Base-by-base conservation (phyloP, 2,797 vertebrate species). In the Merluccius polli region DNA sequence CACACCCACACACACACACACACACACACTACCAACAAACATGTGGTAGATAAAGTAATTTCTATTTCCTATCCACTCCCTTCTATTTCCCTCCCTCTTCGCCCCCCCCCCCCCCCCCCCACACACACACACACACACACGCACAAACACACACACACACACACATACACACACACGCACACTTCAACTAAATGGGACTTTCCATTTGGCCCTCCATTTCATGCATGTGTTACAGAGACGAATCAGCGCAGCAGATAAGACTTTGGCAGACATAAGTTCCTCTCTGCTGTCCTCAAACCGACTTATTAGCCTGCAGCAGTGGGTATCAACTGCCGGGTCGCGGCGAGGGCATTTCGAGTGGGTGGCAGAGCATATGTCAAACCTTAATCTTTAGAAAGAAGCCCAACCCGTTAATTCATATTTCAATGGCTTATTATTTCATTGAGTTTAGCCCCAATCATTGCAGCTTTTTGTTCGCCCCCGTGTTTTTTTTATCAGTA, bases 141-240 rank as follows among this genome's bases (percentile, higher is more conserved):
- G n/a, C 24, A 65, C 35, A 52, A 41, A 74, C 21, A 44, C 72
- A 71, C 35, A 73, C 41, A 1, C 41, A 2, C 44, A 8, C 18
- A 52, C 44, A 52, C 44, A 52, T 18, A 52, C 41, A 52, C 44
- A 52, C 44, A 52, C 44, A 52, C 44, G 21, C 44, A 52, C 31
- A 41, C 71, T 68, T 44, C 59, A 79, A 82, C 75, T 2, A 29
- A 78, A 83, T n/a, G 72, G 74, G 63, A 78, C 75, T 85, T 85
- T 81, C 48, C 10, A 0, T 70, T 73, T 76, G 16, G 67, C 36
- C 71, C 11, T 38, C 52, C 77, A 75, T 73, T 41, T n/a, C 18
- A 29, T 59, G 70, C 65, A 44, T n/a, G 33, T 7, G 16, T 38
- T 38, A 74, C 27, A 48, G 67, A 32, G 29, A 70, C 12, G 4